A percentile compares a stretch with the other conserved stretches of the same genome.
Evolutionary conservation across 2,113 vertebrate genomes (phyloP).

Genomic region (Beaufortia kweichowensis): DNA sequence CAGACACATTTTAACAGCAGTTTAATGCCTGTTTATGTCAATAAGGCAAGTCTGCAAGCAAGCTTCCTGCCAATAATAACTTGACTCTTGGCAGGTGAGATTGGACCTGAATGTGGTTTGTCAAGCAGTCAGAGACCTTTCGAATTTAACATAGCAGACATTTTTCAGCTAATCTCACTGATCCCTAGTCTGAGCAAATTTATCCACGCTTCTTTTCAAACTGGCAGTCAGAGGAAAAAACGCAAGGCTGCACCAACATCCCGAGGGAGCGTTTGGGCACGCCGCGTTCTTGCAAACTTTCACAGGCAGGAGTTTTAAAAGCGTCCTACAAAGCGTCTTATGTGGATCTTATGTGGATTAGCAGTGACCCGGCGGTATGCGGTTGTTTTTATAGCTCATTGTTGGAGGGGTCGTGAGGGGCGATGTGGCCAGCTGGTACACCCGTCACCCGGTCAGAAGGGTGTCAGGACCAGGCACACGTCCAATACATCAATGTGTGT

Average conservation of each 20-base stretch:
- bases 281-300: not conserved
- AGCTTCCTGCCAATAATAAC: slow-evolving; percentile 14
- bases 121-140: slow-evolving; percentile 21
- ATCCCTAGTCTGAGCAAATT: slow-evolving; percentile 38
- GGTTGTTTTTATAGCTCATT: slow-evolving; percentile 18
- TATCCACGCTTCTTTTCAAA: slow-evolving; percentile 23
- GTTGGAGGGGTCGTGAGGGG: not conserved
- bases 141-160: slow-evolving; percentile 30
- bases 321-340: not conserved
- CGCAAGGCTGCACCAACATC: not conserved
- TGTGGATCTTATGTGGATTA: slow-evolving; percentile 10
- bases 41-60: not conserved
- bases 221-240: slow-evolving; percentile 21
- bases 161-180: slow-evolving; percentile 44
- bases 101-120: slow-evolving; percentile 16
- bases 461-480: slow-evolving; percentile 9
- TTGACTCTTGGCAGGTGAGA: not conserved
- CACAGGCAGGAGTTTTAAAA: not conserved
- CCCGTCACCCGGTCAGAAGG: not conserved
- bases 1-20: not conserved
- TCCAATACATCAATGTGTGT: slow-evolving; percentile 26
- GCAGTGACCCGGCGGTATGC: slow-evolving; percentile 1
- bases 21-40: not conserved
- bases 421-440: slow-evolving; percentile 33
- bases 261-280: not conserved